Conservation (phyloP, 1,140 invertebrate species). For the Phocides pigmalion region DNA sequence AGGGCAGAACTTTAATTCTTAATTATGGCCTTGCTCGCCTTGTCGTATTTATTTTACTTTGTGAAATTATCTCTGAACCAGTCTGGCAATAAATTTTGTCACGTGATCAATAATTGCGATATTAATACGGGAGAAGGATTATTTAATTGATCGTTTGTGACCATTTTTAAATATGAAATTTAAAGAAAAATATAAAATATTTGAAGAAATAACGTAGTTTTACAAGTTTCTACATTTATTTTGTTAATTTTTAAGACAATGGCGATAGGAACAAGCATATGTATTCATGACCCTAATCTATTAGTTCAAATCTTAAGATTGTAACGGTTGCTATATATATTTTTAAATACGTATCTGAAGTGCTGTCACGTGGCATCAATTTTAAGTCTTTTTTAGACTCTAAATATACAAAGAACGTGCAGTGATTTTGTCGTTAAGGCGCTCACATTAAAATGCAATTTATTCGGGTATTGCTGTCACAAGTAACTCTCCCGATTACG, state of each 20-base stretch:
- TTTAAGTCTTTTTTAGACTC: neutral
- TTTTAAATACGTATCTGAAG: too few species aligned
- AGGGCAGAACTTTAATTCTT: constrained; percentile 68
- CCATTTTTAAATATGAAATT: constrained; percentile 30
- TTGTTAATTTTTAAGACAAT: too few species aligned
- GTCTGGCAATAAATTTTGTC: constrained; percentile 59
- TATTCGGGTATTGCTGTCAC: constrained; percentile 1
- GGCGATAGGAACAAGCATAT: too few species aligned
- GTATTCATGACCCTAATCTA: too few species aligned
- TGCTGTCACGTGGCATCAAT: too few species aligned
- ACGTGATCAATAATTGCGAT: constrained; percentile 67
- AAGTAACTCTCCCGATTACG: constrained; percentile 1
- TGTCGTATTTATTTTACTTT: constrained; percentile 68
- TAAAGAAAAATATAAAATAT: too few species aligned
- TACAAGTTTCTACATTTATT: too few species aligned
- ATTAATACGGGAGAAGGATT: constrained; percentile 42
- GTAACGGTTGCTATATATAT: too few species aligned
- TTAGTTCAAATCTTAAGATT: too few species aligned
- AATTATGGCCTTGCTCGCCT: constrained; percentile 64
- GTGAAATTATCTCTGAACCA: constrained; percentile 52
- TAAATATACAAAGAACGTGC: neutral
- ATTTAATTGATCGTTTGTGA: constrained; percentile 27
- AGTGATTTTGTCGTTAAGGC: neutral
- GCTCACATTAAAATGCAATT: constrained; percentile 39
- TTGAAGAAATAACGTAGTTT: too few species aligned